Evolutionary conservation across 2,888 invertebrate species (phyloP), one percentile per base, ranked within the genome.

Genomic region (Drosophila merina): DNA sequence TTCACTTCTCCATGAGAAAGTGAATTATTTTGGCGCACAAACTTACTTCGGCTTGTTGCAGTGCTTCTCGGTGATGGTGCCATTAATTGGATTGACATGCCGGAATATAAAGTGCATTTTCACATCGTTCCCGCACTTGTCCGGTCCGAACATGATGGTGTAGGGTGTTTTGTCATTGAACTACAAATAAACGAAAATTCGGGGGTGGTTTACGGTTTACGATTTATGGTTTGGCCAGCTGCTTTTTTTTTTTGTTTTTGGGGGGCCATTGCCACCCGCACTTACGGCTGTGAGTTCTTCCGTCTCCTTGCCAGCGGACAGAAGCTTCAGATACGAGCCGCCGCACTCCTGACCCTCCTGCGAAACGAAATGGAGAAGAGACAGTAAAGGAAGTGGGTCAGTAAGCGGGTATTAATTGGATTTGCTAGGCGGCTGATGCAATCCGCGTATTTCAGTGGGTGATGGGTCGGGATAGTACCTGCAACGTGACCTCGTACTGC

Each of bases 101-200:
- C 97, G 94, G 93, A 99, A 98, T 91, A 99, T 99, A 91, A 95
- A 95, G 90, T 95, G 95, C 91, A 98, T 95, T 93, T 99, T 99
- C 89, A 97, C 95, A 91, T 98, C 97, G 89, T 96, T 96, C 74
- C 99, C 99, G 92, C 99, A 99, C 92, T 99, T 99, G 93, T 99
- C 99, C 7, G 99, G 99, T 0, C 99, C 99, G 93, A 99, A 99
- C 99, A 99, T 99, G 88, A 99, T 97, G 2, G 98, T 97, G 93
- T 99, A 99, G 0, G 98, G 96, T 0, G 99, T 98, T 92, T 98
- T 98, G 92, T 99, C 99, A 91, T 96, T 94, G 92, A 99, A 98
- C 88, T 92, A 83, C 74, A 30, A 72, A 36, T 28, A 52, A 26
- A 57, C 36, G 2, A 20, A 60, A 12, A 56, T 59, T 40, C 6